These are phyloP conservation scores for Polyodon spathula DNA, from an alignment of 2,113 vertebrate species.

Conservation along the genomic window DNA sequence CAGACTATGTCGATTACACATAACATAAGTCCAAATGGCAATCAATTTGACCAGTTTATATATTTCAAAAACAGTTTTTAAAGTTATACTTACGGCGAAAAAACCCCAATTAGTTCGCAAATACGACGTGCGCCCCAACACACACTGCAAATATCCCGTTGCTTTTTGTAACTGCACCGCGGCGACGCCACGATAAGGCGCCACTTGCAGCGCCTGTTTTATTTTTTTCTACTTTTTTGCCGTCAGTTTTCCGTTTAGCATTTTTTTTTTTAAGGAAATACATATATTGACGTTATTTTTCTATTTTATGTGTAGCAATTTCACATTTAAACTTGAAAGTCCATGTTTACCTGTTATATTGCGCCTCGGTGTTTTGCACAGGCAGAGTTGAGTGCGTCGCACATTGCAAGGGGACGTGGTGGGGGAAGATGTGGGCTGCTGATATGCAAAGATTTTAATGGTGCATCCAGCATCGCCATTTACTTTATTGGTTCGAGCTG, in stretches of 20 bases:
- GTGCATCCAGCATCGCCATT: too few species aligned
- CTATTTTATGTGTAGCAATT: too few species aligned
- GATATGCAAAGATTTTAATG: too few species aligned
- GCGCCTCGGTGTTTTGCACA: neutral
- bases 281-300: too few species aligned
- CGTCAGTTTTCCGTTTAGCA: too few species aligned
- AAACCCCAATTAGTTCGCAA: too few species aligned
- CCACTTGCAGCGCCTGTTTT: slow-evolving; percentile 6
- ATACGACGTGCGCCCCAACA: slow-evolving; percentile 16
- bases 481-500: too few species aligned
- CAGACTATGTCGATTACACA: neutral
- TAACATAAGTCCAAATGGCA: neutral
- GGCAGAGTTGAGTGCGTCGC: too few species aligned
- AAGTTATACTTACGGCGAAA: neutral
- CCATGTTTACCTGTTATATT: neutral
- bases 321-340: neutral
- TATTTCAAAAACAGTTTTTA: neutral
- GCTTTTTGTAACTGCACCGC: slow-evolving; percentile 11
- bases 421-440: too few species aligned
- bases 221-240: too few species aligned
- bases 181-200: neutral
- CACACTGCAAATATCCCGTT: slow-evolving; percentile 14
- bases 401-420: too few species aligned
- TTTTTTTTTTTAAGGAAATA: too few species aligned
- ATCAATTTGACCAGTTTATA: neutral